These are phyloP conservation scores for Ophioninae sp. DNA, from an alignment of 2,888 invertebrate genomes.

Conservation along the genomic window DNA sequence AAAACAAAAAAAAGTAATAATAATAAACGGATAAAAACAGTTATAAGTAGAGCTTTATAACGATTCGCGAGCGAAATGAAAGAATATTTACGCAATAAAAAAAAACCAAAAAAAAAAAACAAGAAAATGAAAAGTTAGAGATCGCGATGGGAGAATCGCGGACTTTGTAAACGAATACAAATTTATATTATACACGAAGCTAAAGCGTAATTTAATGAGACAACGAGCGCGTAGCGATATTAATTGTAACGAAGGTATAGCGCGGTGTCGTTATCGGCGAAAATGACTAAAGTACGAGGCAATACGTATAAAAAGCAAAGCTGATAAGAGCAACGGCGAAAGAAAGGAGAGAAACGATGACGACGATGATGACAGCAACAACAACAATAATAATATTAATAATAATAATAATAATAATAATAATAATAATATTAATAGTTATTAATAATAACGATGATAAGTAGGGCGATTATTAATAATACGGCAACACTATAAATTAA, in stretches of 20 bases:
- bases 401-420: conserved; percentile 55
- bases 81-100: conserved; percentile 34
- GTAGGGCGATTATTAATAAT: conserved; percentile 70
- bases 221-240: conserved; percentile 10
- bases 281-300: conserved; percentile 16
- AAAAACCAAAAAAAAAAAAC: conserved; percentile 3
- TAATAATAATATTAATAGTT: conserved; percentile 53
- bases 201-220: conserved; percentile 42
- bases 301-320: not conserved
- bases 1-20: conserved; percentile 45
- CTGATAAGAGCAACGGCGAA: conserved; percentile 41
- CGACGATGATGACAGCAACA: conserved; percentile 54
- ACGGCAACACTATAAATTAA: conserved; percentile 68
- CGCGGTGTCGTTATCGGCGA: conserved; percentile 3
- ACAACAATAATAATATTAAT: conserved; percentile 60
- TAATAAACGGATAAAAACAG: conserved; percentile 38
- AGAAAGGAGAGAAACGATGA: conserved; percentile 63
- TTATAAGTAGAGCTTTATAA: conserved; percentile 61
- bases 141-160: conserved; percentile 52
- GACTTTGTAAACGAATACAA: conserved; percentile 62
- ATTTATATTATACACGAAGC: conserved; percentile 63
- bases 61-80: conserved; percentile 45
- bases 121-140: conserved; percentile 32
- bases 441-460: conserved; percentile 66
- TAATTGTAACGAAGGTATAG: not conserved